These are phyloP conservation scores for Notechis scutatus DNA, from an alignment of 2,113 vertebrate genomes.

Conservation along the genomic window DNA sequence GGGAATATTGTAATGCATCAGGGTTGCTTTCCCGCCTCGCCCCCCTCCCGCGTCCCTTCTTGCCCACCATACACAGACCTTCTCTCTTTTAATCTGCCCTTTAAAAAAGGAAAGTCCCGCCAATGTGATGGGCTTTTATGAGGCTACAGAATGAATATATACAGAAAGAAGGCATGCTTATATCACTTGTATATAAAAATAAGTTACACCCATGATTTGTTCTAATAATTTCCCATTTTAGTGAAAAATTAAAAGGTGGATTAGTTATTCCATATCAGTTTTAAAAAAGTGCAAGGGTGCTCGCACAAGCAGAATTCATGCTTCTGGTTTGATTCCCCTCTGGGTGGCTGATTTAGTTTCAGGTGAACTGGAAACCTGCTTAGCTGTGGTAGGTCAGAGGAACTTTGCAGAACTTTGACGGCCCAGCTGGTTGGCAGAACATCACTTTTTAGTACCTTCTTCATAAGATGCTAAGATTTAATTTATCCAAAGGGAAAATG, in stretches of 20 bases:
- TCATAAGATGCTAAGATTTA: neutral
- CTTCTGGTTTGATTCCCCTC: neutral
- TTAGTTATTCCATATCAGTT: neutral
- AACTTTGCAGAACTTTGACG: neutral
- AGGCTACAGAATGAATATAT: neutral
- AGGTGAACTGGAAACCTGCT: neutral
- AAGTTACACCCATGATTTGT: neutral
- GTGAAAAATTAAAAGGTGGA: neutral
- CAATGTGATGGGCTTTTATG: neutral
- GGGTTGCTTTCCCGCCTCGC: neutral
- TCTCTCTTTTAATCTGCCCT: neutral
- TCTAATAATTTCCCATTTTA: neutral
- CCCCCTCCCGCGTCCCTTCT: neutral
- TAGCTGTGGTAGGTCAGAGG: neutral
- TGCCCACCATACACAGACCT: neutral
- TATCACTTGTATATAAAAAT: neutral
- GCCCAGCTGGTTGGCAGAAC: neutral
- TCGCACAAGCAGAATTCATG: neutral
- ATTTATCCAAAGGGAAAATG: neutral
- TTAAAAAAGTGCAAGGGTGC: neutral
- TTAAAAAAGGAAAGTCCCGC: neutral
- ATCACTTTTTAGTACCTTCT: neutral
- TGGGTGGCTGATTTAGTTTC: neutral
- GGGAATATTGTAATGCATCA: neutral
- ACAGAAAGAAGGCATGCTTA: neutral